Base-by-base conservation (phyloP, 2,797 vertebrate genomes). In the Hozukius guyotensis region DNA sequence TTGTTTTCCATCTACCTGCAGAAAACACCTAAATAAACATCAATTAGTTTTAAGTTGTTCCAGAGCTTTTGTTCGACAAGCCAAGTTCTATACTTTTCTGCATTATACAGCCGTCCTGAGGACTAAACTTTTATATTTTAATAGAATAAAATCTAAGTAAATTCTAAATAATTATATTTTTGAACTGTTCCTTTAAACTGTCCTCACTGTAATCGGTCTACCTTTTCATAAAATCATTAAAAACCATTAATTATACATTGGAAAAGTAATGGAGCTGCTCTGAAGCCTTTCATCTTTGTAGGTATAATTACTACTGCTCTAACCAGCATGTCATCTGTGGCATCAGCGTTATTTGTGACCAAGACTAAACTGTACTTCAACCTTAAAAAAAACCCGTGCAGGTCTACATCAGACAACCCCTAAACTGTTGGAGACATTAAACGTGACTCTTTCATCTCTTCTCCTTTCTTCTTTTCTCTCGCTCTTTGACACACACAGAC, bases 381-480 rank as follows among this genome's bases (percentile, higher is more conserved):
- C 53, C 76, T 67, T 53, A 67, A 55, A 85, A 87, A 55, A 38
- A 82, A 74, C 42, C 83, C 25, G 18, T n/a, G 27, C 70, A 78
- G 61, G 68, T 60, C 57, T n/a, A 77, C 73, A 80, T 83, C 70
- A 89, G 75, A 86, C 77, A 81, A 63, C 29, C 78, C 56, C 46
- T 82, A 72, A 88, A 83, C 78, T 74, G 70, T 71, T 80, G 38
- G 65, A 78, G 77, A 86, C 84, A 77, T 86, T 91, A 78, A 88
- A 87, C 53, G 8, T 78, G 84, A 75, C 79, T 88, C 83, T 92
- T 91, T 94, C 87, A 91, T 90, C 88, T 80, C 36, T 12, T 56
- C 55, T 68, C 64, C 81, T 88, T 87, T 88, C 80, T 88, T 89
- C 78, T 81, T 78, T 78, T 60, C 78, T 81, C 71, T 82, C 69